Conservation (phyloP, 2,888 invertebrate genomes). For the Rambutsinella grinnellia region DNA sequence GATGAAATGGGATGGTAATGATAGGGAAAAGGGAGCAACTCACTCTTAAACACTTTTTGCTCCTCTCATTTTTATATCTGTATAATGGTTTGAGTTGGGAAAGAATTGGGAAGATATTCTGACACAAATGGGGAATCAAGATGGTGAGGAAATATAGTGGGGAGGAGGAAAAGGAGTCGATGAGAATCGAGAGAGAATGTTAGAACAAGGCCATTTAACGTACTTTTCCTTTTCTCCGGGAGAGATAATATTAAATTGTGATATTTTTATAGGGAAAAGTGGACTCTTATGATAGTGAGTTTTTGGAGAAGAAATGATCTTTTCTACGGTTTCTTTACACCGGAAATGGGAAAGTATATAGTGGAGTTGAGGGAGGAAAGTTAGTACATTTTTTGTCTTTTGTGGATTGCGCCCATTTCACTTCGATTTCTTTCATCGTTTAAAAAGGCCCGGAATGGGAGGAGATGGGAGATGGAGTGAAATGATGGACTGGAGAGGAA, state of each 20-base stretch:
- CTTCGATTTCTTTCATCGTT: constrained; percentile 2
- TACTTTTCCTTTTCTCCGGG: background rate
- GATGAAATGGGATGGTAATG: too few species aligned
- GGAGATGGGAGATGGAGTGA: constrained; percentile 62
- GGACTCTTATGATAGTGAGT: constrained; percentile 52
- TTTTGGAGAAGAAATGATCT: constrained; percentile 43
- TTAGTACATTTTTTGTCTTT: background rate
- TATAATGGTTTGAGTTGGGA: too few species aligned
- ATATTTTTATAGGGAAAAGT: too few species aligned
- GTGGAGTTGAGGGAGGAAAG: constrained; percentile 8
- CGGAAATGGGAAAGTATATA: constrained; percentile 5
- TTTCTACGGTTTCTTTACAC: constrained; percentile 48
- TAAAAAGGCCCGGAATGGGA: constrained; percentile 27
- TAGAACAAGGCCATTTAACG: background rate
- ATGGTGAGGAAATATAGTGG: constrained; percentile 37
- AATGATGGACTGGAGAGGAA: constrained; percentile 67
- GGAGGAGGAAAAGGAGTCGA: constrained; percentile 30
- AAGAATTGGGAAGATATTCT: constrained; percentile 43
- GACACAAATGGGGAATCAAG: constrained; percentile 48
- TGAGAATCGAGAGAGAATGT: too few species aligned
- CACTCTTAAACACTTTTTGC: too few species aligned
- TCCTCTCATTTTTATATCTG: too few species aligned
- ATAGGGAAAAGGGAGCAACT: too few species aligned
- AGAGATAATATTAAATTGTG: too few species aligned
- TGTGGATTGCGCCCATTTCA: background rate